Conservation (phyloP, 2,888 invertebrate genomes). For the Ophraella communa region DNA sequence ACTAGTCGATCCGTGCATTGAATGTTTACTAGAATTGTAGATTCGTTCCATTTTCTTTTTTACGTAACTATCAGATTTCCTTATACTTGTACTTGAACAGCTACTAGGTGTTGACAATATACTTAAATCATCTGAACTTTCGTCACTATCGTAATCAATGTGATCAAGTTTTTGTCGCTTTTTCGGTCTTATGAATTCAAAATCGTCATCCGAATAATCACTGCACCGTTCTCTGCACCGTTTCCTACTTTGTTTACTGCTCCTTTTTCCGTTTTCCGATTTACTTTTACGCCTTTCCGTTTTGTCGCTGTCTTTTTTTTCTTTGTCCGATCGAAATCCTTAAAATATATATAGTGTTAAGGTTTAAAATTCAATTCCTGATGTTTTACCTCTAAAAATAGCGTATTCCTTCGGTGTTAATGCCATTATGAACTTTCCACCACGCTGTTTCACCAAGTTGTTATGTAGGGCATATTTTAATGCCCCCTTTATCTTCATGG, state of each 20-base stretch:
- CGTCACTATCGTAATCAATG: neutral
- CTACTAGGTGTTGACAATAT: neutral
- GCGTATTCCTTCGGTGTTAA: slow-evolving; percentile 40
- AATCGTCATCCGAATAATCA: neutral
- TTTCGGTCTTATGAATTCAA: neutral
- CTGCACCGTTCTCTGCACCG: neutral
- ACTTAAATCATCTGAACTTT: neutral
- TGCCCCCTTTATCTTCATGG: slow-evolving; percentile 42
- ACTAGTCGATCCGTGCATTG: neutral
- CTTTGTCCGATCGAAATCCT: slow-evolving; percentile 28
- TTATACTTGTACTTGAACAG: neutral
- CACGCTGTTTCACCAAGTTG: slow-evolving; percentile 40
- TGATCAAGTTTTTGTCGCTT: neutral
- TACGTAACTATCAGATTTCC: neutral
- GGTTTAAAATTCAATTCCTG: neutral
- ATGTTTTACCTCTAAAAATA: slow-evolving; percentile 32
- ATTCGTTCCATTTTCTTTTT: neutral
- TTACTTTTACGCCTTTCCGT: slow-evolving; percentile 11
- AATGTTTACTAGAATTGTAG: neutral
- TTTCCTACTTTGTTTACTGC: neutral
- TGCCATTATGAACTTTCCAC: slow-evolving; percentile 39
- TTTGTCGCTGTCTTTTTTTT: slow-evolving; percentile 17
- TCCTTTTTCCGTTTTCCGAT: neutral
- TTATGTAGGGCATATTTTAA: slow-evolving; percentile 44
- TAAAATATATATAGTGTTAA: neutral